A percentile compares a stretch with the other conserved stretches of the same genome.
phyloP scores from a whole-genome alignment of 2,113 vertebrate species.

The Tragelaphus imberbis region DNA sequence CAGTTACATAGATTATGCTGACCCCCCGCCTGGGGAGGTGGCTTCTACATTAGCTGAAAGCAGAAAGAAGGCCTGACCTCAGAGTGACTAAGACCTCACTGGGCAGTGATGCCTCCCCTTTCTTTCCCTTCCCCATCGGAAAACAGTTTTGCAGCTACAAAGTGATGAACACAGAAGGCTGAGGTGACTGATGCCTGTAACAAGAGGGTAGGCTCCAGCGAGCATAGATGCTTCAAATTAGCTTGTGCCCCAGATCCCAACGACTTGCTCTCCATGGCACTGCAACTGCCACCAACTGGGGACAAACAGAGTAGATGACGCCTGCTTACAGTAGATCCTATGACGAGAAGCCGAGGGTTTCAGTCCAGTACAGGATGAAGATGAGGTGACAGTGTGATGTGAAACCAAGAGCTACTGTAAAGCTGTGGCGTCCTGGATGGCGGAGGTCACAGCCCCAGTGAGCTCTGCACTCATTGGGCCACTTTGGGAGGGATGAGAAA shows the following conservation, averaged over 20 bases:
- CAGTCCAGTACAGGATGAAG: not conserved
- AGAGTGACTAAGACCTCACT: not conserved
- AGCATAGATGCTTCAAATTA: not conserved
- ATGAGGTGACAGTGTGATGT: not conserved
- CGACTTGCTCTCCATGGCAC: not conserved
- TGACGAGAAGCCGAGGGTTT: too few relatives aligned
- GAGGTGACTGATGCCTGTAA: not conserved
- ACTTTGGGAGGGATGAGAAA: not conserved
- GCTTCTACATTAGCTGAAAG: not conserved
- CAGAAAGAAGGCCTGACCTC: not conserved
- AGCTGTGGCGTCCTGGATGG: not conserved
- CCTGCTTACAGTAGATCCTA: not conserved
- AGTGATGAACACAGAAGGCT: not conserved
- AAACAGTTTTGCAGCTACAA: not conserved
- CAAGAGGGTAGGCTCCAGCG: not conserved
- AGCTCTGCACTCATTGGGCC: not conserved
- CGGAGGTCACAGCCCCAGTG: not conserved
- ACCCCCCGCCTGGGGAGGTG: not conserved
- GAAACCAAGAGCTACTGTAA: not conserved
- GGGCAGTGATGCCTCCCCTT: not conserved
- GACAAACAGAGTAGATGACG: not conserved
- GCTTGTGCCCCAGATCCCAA: not conserved
- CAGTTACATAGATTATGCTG: not conserved
- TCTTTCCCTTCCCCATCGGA: not conserved
- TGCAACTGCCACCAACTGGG: not conserved